Evolutionary conservation across 2,888 invertebrate genomes (phyloP).

Genomic region (Helleia helle): DNA sequence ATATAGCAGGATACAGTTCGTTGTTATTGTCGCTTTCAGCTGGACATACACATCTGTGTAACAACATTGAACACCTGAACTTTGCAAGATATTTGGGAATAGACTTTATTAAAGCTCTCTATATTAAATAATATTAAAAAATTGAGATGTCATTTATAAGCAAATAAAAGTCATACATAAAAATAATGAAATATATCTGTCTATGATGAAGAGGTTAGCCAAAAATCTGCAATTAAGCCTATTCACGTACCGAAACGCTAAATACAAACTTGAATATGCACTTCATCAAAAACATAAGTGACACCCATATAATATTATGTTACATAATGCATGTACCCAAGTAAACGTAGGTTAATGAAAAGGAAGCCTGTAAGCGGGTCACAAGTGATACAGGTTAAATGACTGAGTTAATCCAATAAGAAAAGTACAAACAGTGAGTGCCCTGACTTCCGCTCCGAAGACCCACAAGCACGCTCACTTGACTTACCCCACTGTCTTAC

Average conservation of each 20-base stretch:
- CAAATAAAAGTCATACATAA: no score
- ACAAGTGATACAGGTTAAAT: conserved; percentile 67
- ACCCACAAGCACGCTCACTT: conserved; percentile 58
- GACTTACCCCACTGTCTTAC: conserved; percentile 64
- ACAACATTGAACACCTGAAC: no score
- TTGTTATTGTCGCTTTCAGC: no score
- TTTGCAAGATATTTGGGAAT: no score
- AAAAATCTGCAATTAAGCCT: no score
- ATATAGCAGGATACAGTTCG: no score
- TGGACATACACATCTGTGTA: no score
- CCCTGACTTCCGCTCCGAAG: conserved; percentile 64
- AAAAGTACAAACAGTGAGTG: conserved; percentile 67
- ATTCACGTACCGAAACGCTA: neutral
- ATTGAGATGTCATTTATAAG: no score
- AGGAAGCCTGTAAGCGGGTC: conserved; percentile 65
- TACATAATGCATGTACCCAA: conserved; percentile 14
- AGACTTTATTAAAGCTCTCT: no score
- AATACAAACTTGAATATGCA: neutral
- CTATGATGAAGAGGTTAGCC: no score
- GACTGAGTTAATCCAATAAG: conserved; percentile 66
- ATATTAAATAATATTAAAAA: no score
- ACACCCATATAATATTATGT: neutral
- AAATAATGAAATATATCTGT: no score
- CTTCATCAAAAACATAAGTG: neutral
- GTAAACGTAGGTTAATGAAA: conserved; percentile 20